Percentiles rank a stretch among this genome's conserved stretches.
These are phyloP conservation scores for Cynoglossus semilaevis DNA, from an alignment of 2,113 vertebrate species.

Conservation along the genomic window DNA sequence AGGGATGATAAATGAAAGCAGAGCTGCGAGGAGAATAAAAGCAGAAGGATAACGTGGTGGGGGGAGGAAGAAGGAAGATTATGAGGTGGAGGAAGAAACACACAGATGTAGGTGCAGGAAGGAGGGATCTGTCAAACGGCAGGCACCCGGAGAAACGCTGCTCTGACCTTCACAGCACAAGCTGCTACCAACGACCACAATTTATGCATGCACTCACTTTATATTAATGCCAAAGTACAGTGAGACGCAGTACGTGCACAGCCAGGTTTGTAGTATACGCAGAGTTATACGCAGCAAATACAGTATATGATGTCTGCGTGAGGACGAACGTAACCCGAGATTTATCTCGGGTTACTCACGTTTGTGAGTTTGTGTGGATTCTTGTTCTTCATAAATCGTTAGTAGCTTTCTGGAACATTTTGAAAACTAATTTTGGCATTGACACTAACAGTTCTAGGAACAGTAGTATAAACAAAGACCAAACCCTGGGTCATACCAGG, in stretches of 20 bases:
- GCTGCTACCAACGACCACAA: constrained; percentile 54
- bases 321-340: no score
- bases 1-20: constrained; percentile 1
- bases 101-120: constrained; percentile 59
- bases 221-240: constrained; percentile 49
- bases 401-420: no score
- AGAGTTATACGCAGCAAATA: neutral
- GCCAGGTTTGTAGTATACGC: neutral
- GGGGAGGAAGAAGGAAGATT: constrained; percentile 4
- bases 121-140: constrained; percentile 58
- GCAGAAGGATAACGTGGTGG: neutral
- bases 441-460: no score
- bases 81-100: constrained; percentile 10
- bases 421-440: no score
- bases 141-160: constrained; percentile 46
- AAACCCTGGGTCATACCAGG: no score
- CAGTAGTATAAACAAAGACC: no score
- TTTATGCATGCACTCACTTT: constrained; percentile 66
- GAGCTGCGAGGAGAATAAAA: constrained; percentile 3
- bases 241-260: neutral
- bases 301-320: no score
- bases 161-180: constrained; percentile 69
- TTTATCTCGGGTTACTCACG: no score
- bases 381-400: no score
- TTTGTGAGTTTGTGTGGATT: no score